Percentiles rank a stretch among this genome's conserved stretches.
phyloP scores from a whole-genome alignment of 2,113 vertebrate species.

The Otis tarda region DNA sequence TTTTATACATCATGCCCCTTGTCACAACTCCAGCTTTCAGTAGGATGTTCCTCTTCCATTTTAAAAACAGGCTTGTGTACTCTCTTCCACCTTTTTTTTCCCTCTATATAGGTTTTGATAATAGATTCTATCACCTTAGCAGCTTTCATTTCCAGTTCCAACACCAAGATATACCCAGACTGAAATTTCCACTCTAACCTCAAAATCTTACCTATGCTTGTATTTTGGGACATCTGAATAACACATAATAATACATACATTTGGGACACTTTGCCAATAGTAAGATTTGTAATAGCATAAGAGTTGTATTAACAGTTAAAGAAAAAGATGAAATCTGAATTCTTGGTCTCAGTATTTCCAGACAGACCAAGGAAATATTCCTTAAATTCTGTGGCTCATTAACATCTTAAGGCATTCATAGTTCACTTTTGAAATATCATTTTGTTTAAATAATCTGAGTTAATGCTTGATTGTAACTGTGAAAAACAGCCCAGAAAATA shows the following conservation, averaged over 20 bases:
- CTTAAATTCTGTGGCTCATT: background rate
- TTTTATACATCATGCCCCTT: background rate
- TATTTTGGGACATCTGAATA: background rate
- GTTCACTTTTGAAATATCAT: background rate
- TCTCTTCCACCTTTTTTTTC: background rate
- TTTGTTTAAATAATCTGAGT: background rate
- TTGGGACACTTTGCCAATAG: background rate
- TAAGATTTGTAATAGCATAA: background rate
- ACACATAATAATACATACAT: background rate
- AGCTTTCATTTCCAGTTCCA: background rate
- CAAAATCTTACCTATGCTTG: background rate
- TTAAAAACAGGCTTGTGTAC: background rate
- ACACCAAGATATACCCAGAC: fast-evolving
- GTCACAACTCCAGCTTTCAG: background rate
- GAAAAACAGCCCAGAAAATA: background rate
- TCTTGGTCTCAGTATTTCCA: background rate
- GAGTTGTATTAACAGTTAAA: background rate
- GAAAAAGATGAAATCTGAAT: background rate
- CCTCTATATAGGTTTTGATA: background rate
- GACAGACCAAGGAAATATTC: background rate
- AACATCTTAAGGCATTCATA: background rate
- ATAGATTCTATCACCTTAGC: background rate
- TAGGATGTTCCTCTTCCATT: background rate
- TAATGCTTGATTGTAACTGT: background rate
- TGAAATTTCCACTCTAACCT: background rate